Conservation (phyloP, 2,888 invertebrate species). For the Folsomia manolachei region DNA sequence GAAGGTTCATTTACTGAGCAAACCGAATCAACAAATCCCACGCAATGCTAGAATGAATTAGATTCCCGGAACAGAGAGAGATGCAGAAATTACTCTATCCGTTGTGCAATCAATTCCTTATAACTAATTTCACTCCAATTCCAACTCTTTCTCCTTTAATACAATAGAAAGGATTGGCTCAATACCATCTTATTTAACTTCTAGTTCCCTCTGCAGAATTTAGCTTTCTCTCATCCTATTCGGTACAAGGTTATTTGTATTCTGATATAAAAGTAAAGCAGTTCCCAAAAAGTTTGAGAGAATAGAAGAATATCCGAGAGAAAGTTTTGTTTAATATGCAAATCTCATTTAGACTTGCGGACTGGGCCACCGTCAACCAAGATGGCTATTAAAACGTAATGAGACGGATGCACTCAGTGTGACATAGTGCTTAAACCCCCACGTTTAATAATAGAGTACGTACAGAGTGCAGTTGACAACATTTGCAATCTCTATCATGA, state of each 20-base stretch:
- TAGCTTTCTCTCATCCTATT: no score
- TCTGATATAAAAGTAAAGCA: no score
- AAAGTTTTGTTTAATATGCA: neutral
- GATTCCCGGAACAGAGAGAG: neutral
- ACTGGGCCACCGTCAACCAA: neutral
- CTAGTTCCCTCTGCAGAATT: no score
- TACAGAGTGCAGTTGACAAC: no score
- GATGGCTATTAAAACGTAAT: neutral
- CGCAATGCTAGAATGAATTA: neutral
- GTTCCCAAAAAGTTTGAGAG: no score
- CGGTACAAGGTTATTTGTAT: no score
- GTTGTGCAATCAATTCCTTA: neutral
- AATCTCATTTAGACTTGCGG: no score
- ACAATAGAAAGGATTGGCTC: no score
- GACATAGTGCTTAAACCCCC: neutral
- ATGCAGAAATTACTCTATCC: neutral
- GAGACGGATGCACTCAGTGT: neutral
- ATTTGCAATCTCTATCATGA: no score
- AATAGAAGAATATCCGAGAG: no score
- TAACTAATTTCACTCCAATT: neutral
- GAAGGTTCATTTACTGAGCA: no score
- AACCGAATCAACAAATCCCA: neutral
- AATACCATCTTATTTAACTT: neutral
- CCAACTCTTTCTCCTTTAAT: neutral
- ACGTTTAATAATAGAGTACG: neutral